Evolutionary conservation across 2,797 vertebrate species (phyloP), one percentile per base, ranked within the genome.

Genomic region (Chrosomus eos): DNA sequence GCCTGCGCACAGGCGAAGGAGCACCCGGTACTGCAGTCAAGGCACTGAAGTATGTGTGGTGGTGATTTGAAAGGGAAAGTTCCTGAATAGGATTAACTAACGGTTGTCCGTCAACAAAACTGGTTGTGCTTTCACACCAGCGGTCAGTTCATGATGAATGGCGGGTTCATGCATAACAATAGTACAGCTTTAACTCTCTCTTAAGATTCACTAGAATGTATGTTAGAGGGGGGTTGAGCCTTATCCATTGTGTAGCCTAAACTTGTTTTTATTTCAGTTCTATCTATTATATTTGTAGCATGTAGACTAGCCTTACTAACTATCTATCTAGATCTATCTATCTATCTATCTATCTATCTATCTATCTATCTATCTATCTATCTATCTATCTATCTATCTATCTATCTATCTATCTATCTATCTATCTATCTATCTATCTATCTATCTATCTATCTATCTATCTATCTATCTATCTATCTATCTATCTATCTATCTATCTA

Each of bases 101-200:
- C 75, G 85, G 79, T 55, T 83, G 62, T n/a, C 60, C 53, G 16
- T 64, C 9, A 51, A 87, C 87, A 86, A 80, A 70, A 85, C 23
- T 11, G 26, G 70, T 60, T 33, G 19, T 78, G 72, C 82, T 83
- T 80, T 87, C 81, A 51, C 33, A 43, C 62, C 86, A 84, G 51
- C 67, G 71, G 60, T 78, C 86, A 85, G 55, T 83, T 78, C 67
- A 38, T 33, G 74, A 85, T 83, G 83, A 86, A 87, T 85, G 43
- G 79, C 36, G 74, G 77, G 77, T 79, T 84, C 80, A 64, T 85
- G 8, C 83, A 88, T 89, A 85, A 84, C 67, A 90, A 60, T 14
- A 43, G 23, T 58, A 18, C 36, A 45, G 68, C 53, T 73, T 73
- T 55, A 60, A 80, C 14, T 71, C 60, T 11, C 6, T 75, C 55